Conservation (phyloP, 1,140 invertebrate genomes). For the Macrocentrus cingulum region DNA sequence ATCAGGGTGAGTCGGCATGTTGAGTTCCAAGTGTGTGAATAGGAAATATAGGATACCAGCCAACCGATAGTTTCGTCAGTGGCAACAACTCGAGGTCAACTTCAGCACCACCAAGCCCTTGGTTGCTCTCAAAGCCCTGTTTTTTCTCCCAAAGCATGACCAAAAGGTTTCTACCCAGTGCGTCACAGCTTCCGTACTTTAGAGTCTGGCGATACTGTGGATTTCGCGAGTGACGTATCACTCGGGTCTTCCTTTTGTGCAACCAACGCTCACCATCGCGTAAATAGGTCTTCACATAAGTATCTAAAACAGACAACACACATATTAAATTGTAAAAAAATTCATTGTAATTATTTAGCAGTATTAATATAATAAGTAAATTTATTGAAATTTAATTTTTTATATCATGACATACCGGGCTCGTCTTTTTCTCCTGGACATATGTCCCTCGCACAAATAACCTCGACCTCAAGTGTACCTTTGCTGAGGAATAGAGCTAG, state of each 20-base stretch:
- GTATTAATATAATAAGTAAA: too few relatives aligned
- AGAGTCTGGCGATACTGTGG: conserved; percentile 86
- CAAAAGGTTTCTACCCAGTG: conserved; percentile 79
- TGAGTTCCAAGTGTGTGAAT: conserved; percentile 72
- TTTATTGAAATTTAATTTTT: too few relatives aligned
- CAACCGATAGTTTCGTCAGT: conserved; percentile 73
- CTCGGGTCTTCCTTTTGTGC: conserved; percentile 87
- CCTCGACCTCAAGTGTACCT: conserved; percentile 88
- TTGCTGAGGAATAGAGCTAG: conserved; percentile 87
- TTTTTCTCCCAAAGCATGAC: conserved; percentile 90
- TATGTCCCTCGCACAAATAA: conserved; percentile 68
- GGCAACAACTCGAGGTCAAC: conserved; percentile 79
- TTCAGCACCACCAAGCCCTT: conserved; percentile 82
- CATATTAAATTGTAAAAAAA: not conserved
- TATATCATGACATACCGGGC: conserved; percentile 60
- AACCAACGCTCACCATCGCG: conserved; percentile 83
- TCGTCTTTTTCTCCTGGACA: conserved; percentile 55
- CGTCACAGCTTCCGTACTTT: conserved; percentile 81
- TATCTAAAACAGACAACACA: conserved; percentile 64
- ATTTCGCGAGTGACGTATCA: conserved; percentile 75
- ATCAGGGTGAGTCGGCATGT: conserved; percentile 73
- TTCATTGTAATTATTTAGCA: too few relatives aligned
- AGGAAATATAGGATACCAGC: conserved; percentile 89
- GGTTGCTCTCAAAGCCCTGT: conserved; percentile 84
- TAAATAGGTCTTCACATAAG: conserved; percentile 92